Evolutionary conservation across 2,888 invertebrate genomes (phyloP), one percentile per base, ranked within the genome.

Genomic region (Leucozona laternaria): DNA sequence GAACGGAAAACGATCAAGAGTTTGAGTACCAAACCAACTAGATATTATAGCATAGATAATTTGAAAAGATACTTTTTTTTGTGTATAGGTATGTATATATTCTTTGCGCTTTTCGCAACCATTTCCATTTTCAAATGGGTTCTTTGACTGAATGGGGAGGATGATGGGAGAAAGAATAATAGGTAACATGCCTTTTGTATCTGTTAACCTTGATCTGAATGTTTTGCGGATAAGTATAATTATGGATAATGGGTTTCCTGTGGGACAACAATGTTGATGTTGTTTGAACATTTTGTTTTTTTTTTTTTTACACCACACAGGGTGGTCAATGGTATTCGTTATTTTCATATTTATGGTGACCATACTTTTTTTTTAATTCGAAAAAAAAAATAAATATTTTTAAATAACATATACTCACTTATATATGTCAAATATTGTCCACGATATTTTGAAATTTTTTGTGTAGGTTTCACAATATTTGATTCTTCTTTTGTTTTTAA

Each of bases 201-300:
- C 66, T 66, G 37, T 79, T 60, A 79, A 83, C 83, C 83, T 83
- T 83, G 83, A 83, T 83, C 83, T 79, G 73, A 68, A 79, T 83
- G 68, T 79, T 68, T 60, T 58, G 37, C 60, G 68, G 55, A 68
- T 78, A 68, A 48, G 71, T 73, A 68, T 78, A 72, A 83, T 79
- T 83, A 79, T 70, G 64, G 83, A 79, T 79, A 83, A 83, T 83
- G 70, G 79, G 62, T 79, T 83, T 83, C 83, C 79, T 79, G 79
- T 73, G 79, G 45, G 79, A 64, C 71, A 64, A 58, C 48, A 25
- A 20, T 28, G 17, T 53, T 22, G 28, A 66, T 66, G 66, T 34
- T 66, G 45, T 28, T 48, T 17, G 45, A 64, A 40, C 17, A 31
- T 34, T 55, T 25, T 31, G 2, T 13, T 7, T 45, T 28, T 15